Conservation (phyloP, 2,797 vertebrate species). For the Poecilia velifera region DNA sequence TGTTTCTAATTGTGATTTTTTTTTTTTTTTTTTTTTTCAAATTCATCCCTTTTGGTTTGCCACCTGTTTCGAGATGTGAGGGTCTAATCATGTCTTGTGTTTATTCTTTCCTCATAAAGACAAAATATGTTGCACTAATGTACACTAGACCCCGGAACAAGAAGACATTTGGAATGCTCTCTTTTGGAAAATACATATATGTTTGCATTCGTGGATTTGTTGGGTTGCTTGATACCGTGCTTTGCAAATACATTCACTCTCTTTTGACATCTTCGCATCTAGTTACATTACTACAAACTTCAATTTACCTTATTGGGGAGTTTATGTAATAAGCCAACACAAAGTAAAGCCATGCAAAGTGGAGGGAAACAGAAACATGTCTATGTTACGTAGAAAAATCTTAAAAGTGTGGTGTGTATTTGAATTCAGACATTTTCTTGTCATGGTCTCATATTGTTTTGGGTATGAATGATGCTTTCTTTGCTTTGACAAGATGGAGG, state of each 20-base stretch:
- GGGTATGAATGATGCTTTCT: not conserved
- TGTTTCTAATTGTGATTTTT: constrained; percentile 7
- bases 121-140: constrained; percentile 11
- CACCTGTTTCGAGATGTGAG: not conserved
- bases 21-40: constrained; percentile 11
- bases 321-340: not conserved
- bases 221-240: not conserved
- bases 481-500: too few species aligned
- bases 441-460: not conserved
- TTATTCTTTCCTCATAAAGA: not conserved
- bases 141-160: not conserved
- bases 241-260: not conserved
- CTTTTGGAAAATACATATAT: not conserved
- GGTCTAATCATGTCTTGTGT: not conserved
- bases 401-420: not conserved
- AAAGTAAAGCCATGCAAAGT: not conserved
- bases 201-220: not conserved
- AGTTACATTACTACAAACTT: not conserved
- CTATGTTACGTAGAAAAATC: not conserved
- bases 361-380: not conserved
- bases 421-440: not conserved
- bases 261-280: not conserved
- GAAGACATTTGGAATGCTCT: not conserved
- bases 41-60: constrained; percentile 6
- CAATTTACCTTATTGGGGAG: not conserved